Conservation (phyloP, 2,888 invertebrate species). For the Aspidiotus rigidus region DNA sequence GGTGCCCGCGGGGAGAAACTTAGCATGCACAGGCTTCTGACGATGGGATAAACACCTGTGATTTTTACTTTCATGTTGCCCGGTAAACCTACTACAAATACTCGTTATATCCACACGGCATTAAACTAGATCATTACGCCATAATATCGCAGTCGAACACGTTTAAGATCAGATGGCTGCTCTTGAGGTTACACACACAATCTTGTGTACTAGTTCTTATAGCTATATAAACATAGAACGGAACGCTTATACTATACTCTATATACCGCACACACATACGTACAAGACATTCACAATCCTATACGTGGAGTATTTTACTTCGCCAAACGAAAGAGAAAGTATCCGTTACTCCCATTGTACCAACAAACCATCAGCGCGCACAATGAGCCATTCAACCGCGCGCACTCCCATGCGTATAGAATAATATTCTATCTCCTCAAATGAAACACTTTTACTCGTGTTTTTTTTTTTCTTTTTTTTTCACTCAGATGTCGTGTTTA, state of each 20-base stretch:
- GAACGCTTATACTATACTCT: neutral
- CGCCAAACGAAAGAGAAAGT: constrained; percentile 30
- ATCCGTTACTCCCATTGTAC: constrained; percentile 31
- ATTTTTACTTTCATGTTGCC: constrained; percentile 27
- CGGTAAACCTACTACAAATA: constrained; percentile 23
- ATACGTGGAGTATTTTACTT: neutral
- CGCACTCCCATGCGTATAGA: constrained; percentile 19
- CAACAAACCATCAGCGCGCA: neutral
- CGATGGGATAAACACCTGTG: constrained; percentile 16
- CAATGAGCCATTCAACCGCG: constrained; percentile 26
- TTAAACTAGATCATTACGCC: constrained; percentile 31
- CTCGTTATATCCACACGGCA: constrained; percentile 15
- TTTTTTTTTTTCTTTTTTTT: neutral
- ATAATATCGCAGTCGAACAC: constrained; percentile 12
- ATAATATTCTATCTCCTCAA: neutral
- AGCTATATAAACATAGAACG: constrained; percentile 4
- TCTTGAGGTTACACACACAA: constrained; percentile 19
- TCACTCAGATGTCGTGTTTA: neutral
- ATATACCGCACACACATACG: neutral
- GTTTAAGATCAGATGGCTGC: constrained; percentile 28
- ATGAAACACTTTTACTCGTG: constrained; percentile 25
- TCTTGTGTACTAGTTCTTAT: constrained; percentile 22
- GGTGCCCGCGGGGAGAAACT: no score
- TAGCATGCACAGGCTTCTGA: no score
- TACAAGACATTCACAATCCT: neutral